Base-by-base conservation (phyloP, 1,140 invertebrate species). In the Drosophila elegans region DNA sequence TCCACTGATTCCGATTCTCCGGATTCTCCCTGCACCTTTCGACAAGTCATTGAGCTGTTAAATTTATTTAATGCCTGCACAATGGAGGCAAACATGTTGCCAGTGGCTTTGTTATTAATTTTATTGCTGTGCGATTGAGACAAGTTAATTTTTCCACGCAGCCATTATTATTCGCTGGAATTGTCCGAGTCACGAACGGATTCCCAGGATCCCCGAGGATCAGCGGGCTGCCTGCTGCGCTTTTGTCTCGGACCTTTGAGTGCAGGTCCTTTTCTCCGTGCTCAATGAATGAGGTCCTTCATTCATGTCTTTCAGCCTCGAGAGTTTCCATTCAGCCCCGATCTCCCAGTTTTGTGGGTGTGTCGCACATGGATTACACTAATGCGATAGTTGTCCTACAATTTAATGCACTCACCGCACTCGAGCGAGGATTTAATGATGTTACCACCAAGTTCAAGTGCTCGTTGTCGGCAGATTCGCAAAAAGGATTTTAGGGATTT, bases 21-120 rank as follows among this genome's bases (percentile, higher is more conserved):
- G 16, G 36, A 38, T 52, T 46, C 45, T 45, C 44, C 41, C 75
- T 55, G 72, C 72, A 80, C 84, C 84, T 88, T 88, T 88, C 83
- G 84, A 80, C 83, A 88, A 88, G 84, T 88, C 83, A 88, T 88
- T 89, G 76, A 88, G 84, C 72, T 88, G 83, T 88, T 88, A 89
- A 88, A 88, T 88, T 88, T 89, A 88, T 88, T 88, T 80, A 88
- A 89, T 88, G 85, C 38, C 49, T 64, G 38, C 51, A 64, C 84
- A 88, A 81, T 72, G 64, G 57, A 63, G 72, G 52, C 64, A 12
- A 60, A 52, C 72, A 73, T 84, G 80, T 78, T 79, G 83, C 57
- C 83, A 83, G 79, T 86, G 78, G 83, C 69, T 88, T 83, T 79
- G 68, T 89, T 79, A 88, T 88, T 86, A 76, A 88, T 73, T 86